Base-by-base conservation (phyloP, 2,113 vertebrate species). In the Ariopsis seemanni region DNA sequence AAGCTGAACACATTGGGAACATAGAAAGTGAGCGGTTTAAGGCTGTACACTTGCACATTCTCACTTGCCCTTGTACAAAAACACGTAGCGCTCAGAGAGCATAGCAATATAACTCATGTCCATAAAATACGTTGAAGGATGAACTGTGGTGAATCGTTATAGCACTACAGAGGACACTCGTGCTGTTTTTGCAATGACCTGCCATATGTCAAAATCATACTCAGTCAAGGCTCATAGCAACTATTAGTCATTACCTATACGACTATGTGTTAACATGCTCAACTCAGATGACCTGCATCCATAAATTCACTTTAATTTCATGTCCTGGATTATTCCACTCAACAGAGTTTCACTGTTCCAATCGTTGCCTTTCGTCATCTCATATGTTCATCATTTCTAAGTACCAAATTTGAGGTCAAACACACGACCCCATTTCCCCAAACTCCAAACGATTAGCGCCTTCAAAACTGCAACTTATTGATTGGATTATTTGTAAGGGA, bases 91-190 rank as follows among this genome's bases (percentile, higher is more conserved):
- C 63, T 55, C 52, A 60, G 80, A 90, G 88, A 90, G 83, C 88
- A 84, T 69, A 77, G 74, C 82, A 57, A 84, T 83, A 85, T 91
- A 89, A 92, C 88, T 88, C 87, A 88, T 89, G 86, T 87, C 87
- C 89, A 91, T 91, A 89, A 88, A 93, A 91, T 90, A 89, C 34
- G 72, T 82, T 91, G 91, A 93, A 93, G 92, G 91, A 92, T 91
- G 91, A 94, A 90, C 90, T 89, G 87, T 5, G 69, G 91, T 92
- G 88, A 92, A 92, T 91, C 90, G 82, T 92, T 91, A 92, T 75
- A 77, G 86, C 91, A 91, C 91, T 92, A 90, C n/a, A 83, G 93
- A 93, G 93, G 88, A 88, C 65, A 89, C 85, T 80, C 71, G 82
- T 89, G 90, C 86, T 57, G 62, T 81, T 91, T 69, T 84, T 87